phyloP scores from a whole-genome alignment of 2,113 vertebrate genomes.

The Tragelaphus strepsiceros region DNA sequence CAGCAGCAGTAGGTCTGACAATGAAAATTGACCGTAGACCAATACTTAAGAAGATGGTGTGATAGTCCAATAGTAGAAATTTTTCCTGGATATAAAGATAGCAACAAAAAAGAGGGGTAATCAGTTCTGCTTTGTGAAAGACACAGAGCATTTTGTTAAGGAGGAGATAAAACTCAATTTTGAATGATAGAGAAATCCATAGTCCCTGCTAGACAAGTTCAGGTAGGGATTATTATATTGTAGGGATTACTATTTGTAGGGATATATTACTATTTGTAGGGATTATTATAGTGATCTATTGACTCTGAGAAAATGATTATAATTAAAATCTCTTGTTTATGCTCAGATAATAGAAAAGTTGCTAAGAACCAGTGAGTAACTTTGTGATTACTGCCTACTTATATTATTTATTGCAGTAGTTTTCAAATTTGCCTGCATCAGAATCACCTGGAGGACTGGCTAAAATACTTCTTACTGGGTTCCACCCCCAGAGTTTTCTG shows the following conservation, averaged over 20 bases:
- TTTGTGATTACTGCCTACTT: neutral
- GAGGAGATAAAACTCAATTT: neutral
- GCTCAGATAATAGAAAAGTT: neutral
- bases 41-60: neutral
- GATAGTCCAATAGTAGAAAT: neutral
- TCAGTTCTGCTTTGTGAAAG: neutral
- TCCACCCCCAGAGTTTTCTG: neutral
- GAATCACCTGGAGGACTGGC: neutral
- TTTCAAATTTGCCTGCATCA: neutral
- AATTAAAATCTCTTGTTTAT: neutral
- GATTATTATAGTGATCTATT: neutral
- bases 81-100: neutral
- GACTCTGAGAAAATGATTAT: neutral
- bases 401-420: neutral
- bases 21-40: neutral
- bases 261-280: neutral
- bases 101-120: neutral
- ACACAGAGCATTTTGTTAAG: neutral
- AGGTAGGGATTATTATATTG: neutral
- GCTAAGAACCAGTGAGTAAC: neutral
- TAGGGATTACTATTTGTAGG: neutral
- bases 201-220: neutral
- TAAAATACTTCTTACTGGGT: neutral
- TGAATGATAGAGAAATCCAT: neutral
- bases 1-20: no score